Percentiles rank a stretch among this genome's conserved stretches.
Evolutionary conservation across 2,797 vertebrate species (phyloP).

Genomic region (Amniataba percoides): DNA sequence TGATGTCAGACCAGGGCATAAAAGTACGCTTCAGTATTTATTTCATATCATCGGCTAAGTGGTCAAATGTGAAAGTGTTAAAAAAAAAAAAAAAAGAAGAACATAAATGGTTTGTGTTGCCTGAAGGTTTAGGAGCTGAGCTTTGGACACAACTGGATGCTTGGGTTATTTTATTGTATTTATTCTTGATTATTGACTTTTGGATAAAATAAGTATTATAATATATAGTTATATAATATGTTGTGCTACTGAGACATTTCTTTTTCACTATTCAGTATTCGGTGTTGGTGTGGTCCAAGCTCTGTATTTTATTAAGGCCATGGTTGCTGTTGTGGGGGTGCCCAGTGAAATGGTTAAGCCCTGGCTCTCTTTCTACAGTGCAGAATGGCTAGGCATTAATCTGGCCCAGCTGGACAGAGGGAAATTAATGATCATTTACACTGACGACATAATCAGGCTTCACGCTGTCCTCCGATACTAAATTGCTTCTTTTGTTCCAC

Average conservation of each 20-base stretch:
- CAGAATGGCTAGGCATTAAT: constrained; percentile 81
- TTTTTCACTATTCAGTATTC: background rate
- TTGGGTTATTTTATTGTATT: background rate
- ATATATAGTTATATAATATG: background rate
- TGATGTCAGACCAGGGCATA: background rate
- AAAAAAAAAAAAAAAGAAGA: background rate
- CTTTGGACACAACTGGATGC: background rate
- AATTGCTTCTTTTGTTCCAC: constrained; percentile 87
- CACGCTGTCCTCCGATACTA: constrained; percentile 84
- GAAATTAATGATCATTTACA: constrained; percentile 89
- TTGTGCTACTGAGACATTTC: background rate
- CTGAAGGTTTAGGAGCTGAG: background rate
- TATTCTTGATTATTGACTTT: background rate
- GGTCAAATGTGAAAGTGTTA: background rate
- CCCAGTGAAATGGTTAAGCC: constrained; percentile 64
- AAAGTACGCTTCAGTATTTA: background rate
- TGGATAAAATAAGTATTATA: background rate
- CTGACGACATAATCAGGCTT: constrained; percentile 88
- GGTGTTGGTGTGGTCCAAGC: constrained; percentile 31
- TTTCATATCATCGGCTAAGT: background rate
- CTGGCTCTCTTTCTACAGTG: constrained; percentile 51
- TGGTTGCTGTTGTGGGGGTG: constrained; percentile 46
- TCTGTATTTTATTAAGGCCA: constrained; percentile 37
- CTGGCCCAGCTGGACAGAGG: constrained; percentile 83
- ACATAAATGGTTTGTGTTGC: background rate